Base-by-base conservation (phyloP, 2,888 invertebrate genomes). In the Minunthozetes semirufus region DNA sequence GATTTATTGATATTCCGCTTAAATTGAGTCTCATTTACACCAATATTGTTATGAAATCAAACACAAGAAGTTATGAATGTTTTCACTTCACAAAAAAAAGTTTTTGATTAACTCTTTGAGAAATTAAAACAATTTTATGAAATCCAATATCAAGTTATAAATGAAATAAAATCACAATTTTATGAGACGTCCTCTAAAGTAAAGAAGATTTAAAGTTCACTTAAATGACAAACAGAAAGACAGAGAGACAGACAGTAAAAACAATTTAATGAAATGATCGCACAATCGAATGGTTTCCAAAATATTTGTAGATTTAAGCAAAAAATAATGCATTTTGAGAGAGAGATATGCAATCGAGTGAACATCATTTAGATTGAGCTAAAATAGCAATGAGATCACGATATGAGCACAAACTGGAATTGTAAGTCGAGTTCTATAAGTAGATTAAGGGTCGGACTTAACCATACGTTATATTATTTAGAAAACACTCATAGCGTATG, bases 361-460 rank as follows among this genome's bases (percentile, higher is more conserved):
- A 25, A 66, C 66, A 66, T 66, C 66, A 38, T 42, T 68, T n/a
- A 42, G 42, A 63, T 63, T 63, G 68, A 68, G 68, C 68, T 22
- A 68, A 68, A 68, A 68, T 68, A 68, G 68, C 46, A 68, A 68
- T 68, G 68, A 68, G 68, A 68, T 68, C 68, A 68, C 42, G 68
- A 68, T n/a, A 42, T 68, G 13, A 25, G 22, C 19, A 33, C n/a
- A 48, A 53, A 53, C 53, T 53, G 53, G 68, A 68, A 68, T 42
- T 68, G 68, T 42, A 68, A 68, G 5, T 68, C 19, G 9, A 68
- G 68, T 68, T 68, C 68, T 68, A 68, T 68, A 68, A 68, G 68
- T 68, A 68, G 68, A 68, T 68, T 68, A 68, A 68, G 68, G 68
- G 68, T 68, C 68, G 68, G 68, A 42, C 68, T 68, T 68, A 68